phyloP scores from a whole-genome alignment of 2,113 vertebrate species.

The Hypocryptadius cinnamomeus region DNA sequence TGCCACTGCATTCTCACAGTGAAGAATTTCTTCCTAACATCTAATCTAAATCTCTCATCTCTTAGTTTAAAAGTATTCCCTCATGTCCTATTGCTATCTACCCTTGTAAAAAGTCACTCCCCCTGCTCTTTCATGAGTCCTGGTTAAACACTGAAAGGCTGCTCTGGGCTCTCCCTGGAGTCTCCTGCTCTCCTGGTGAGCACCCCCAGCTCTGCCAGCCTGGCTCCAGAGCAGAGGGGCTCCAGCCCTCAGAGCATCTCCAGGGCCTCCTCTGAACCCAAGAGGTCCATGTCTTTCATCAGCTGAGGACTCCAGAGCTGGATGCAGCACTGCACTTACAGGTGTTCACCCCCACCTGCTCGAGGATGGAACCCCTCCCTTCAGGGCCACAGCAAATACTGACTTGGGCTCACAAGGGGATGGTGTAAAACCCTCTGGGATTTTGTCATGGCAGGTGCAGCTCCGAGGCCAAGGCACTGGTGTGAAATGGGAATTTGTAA shows the following conservation, averaged over 20 bases:
- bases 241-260: background rate
- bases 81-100: background rate
- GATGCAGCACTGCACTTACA: background rate
- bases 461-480: accelerated
- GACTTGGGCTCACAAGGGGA: background rate
- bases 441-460: background rate
- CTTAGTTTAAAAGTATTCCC: background rate
- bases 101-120: background rate
- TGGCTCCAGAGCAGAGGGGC: background rate
- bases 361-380: background rate
- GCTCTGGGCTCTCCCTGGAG: accelerated
- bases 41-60: background rate
- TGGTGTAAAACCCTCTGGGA: background rate
- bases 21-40: background rate
- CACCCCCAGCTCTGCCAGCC: background rate
- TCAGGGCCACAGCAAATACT: background rate
- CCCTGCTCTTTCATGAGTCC: background rate
- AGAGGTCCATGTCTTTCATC: accelerated
- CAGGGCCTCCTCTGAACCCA: background rate
- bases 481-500: background rate
- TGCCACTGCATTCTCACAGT: background rate
- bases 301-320: background rate
- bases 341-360: background rate
- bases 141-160: background rate
- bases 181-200: background rate